Evolutionary conservation across 1,140 invertebrate genomes (phyloP).

Genomic region (Arctopsyche grandis): DNA sequence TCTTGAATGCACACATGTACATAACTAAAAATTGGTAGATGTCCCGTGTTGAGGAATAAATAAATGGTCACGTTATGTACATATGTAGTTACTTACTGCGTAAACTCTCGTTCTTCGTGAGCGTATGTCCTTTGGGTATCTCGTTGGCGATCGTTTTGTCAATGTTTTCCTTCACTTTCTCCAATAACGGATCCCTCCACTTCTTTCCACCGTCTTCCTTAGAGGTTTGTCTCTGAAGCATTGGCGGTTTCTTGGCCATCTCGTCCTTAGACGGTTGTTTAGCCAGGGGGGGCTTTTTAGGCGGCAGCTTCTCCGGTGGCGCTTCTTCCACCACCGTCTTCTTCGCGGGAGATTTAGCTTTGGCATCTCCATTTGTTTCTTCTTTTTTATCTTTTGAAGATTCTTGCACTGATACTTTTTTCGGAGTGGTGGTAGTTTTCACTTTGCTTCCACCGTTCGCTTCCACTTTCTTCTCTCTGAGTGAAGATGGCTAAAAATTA

Average conservation of each 20-base stretch:
- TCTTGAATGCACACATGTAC: too few relatives aligned
- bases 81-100: conserved; percentile 61
- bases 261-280: conserved; percentile 53
- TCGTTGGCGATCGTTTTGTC: conserved; percentile 65
- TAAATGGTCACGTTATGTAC: too few relatives aligned
- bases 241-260: conserved; percentile 60
- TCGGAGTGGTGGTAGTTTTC: conserved; percentile 44
- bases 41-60: too few relatives aligned
- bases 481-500: conserved; percentile 33
- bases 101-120: conserved; percentile 66
- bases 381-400: conserved; percentile 14
- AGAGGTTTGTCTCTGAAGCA: conserved; percentile 63
- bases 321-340: conserved; percentile 48
- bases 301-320: conserved; percentile 37
- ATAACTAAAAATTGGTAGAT: too few relatives aligned
- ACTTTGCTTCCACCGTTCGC: not conserved
- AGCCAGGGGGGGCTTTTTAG: conserved; percentile 52
- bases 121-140: conserved; percentile 63
- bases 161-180: conserved; percentile 65
- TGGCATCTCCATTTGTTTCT: not conserved
- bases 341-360: conserved; percentile 49
- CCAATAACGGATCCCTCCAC: conserved; percentile 64
- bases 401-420: conserved; percentile 46
- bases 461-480: conserved; percentile 24
- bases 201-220: conserved; percentile 64